These are phyloP conservation scores for Uromys caudimaculatus DNA, from an alignment of 2,797 vertebrate genomes.

Conservation along the genomic window DNA sequence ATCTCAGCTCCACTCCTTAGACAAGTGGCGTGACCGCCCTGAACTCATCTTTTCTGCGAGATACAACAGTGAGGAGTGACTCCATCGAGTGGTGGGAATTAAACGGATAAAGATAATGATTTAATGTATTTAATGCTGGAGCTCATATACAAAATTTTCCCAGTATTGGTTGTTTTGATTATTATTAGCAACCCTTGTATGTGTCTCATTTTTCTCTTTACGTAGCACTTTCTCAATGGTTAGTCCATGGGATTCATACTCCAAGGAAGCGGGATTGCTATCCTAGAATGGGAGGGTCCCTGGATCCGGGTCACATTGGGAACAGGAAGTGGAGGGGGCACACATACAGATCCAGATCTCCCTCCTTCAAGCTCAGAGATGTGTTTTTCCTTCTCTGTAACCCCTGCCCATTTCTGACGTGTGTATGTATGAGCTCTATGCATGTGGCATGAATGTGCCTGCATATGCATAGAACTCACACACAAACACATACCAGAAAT, in stretches of 20 bases:
- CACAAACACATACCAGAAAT: background rate
- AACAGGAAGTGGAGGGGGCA: background rate
- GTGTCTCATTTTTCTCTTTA: constrained; percentile 20
- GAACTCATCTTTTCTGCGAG: background rate
- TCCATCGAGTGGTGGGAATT: background rate
- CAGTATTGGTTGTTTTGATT: background rate
- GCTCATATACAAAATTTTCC: background rate
- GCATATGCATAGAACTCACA: background rate
- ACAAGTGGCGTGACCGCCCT: background rate
- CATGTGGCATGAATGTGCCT: background rate
- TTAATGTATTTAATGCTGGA: background rate
- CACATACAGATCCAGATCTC: background rate
- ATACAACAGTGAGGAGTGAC: background rate
- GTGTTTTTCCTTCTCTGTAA: background rate
- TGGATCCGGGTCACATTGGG: background rate
- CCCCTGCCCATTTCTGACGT: background rate
- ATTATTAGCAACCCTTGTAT: background rate
- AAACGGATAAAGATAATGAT: background rate
- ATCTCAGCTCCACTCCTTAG: background rate
- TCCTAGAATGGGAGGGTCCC: background rate
- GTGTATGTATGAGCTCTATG: background rate
- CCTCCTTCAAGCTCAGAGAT: background rate
- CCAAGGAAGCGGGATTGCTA: background rate
- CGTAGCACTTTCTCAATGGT: background rate
- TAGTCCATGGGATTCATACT: constrained; percentile 12